Conservation (phyloP, 2,797 vertebrate species). For the Acropternis orthonyx region DNA sequence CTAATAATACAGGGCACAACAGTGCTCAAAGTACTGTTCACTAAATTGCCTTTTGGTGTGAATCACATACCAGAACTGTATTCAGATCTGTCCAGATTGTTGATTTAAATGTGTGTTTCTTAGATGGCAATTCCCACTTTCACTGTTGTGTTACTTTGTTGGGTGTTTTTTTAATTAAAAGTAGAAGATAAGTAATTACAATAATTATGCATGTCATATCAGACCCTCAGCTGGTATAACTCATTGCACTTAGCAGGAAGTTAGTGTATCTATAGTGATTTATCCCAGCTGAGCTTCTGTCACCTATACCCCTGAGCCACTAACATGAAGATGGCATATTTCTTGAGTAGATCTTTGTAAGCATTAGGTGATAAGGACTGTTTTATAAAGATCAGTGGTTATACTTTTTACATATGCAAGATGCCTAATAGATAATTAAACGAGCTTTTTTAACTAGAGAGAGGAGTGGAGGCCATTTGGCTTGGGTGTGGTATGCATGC, state of each 20-base stretch:
- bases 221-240: not conserved
- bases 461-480: not conserved
- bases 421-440: not conserved
- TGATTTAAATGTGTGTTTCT: not conserved
- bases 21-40: not conserved
- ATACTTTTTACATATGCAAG: not conserved
- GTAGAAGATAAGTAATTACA: not conserved
- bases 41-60: not conserved
- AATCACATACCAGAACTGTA: slow-evolving; percentile 33
- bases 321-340: not conserved
- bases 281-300: not conserved
- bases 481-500: not conserved
- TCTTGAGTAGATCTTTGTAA: not conserved
- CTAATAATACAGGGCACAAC: not conserved
- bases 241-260: not conserved
- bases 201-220: not conserved
- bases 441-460: not conserved
- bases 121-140: not conserved
- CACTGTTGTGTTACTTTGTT: not conserved
- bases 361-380: not conserved
- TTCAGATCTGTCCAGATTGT: not conserved
- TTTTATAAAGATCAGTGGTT: not conserved
- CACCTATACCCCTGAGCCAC: not conserved
- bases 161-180: not conserved
- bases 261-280: not conserved